phyloP scores from a whole-genome alignment of 2,888 invertebrate species.

The Heteromurus nitidus region DNA sequence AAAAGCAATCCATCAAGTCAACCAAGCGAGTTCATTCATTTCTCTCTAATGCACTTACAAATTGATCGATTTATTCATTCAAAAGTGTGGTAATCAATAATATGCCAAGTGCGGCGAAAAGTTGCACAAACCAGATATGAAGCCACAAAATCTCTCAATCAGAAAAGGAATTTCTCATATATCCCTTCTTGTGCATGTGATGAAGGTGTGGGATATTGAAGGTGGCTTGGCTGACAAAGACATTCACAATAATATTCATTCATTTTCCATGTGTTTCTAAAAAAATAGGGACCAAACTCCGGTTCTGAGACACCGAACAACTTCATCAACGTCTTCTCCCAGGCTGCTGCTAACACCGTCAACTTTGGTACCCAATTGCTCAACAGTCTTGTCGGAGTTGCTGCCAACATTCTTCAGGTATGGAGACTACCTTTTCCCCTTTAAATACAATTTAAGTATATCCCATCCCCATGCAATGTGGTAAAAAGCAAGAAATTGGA shows the following conservation, averaged over 20 bases:
- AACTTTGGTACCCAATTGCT: constrained; percentile 74
- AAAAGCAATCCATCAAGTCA: too few species aligned
- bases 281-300: constrained; percentile 73
- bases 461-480: not conserved
- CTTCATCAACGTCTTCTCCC: constrained; percentile 74
- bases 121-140: not conserved
- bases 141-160: not conserved
- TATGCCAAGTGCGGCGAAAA: not conserved
- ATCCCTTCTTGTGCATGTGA: not conserved
- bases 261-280: too few species aligned
- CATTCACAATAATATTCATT: not conserved
- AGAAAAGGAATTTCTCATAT: not conserved
- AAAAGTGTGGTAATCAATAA: not conserved
- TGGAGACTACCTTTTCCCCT: not conserved
- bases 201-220: too few species aligned
- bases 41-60: too few species aligned
- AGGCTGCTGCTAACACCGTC: constrained; percentile 74
- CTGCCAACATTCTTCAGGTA: constrained; percentile 74
- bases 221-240: too few species aligned
- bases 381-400: constrained; percentile 74
- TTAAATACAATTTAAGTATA: not conserved
- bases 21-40: too few species aligned
- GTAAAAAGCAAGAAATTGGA: not conserved
- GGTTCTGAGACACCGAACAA: constrained; percentile 73
- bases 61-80: not conserved